phyloP scores from a whole-genome alignment of 92 coral and sea anemone species.

The Parazoanthus darwini region DNA sequence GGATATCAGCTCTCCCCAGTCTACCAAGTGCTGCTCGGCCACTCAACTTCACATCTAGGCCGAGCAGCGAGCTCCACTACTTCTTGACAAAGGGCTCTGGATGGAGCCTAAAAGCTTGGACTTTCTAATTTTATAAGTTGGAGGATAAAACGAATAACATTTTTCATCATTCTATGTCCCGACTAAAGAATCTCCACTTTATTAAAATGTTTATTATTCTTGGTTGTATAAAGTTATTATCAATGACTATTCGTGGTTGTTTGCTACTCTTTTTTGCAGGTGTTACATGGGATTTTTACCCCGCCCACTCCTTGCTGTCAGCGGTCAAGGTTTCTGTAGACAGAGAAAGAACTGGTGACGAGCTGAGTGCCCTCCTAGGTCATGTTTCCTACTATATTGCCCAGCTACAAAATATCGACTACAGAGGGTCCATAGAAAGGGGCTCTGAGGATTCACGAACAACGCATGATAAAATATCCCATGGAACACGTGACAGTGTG shows the following conservation, averaged over 20 bases:
- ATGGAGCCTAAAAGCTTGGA: too few relatives aligned
- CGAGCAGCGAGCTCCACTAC: too few relatives aligned
- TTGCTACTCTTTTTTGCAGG: neutral
- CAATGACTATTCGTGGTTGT: neutral
- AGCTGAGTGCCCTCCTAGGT: neutral
- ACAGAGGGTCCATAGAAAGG: neutral
- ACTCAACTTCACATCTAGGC: too few relatives aligned
- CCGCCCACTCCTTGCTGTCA: neutral
- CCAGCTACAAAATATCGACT: slow-evolving; percentile 12
- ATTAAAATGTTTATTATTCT: neutral
- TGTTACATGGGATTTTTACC: neutral
- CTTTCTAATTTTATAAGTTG: too few relatives aligned
- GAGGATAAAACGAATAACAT: too few relatives aligned
- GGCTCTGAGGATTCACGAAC: neutral
- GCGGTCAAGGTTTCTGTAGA: neutral
- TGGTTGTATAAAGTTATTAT: neutral
- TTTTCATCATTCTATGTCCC: too few relatives aligned
- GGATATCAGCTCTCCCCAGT: too few relatives aligned
- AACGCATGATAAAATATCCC: neutral
- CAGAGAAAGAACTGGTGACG: slow-evolving; percentile 12
- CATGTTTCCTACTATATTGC: neutral
- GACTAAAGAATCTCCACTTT: too few relatives aligned
- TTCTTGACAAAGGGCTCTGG: too few relatives aligned
- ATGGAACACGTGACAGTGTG: neutral
- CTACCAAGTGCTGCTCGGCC: too few relatives aligned